Base-by-base conservation (phyloP, 2,113 vertebrate genomes). In the Pollimyrus isidori region DNA sequence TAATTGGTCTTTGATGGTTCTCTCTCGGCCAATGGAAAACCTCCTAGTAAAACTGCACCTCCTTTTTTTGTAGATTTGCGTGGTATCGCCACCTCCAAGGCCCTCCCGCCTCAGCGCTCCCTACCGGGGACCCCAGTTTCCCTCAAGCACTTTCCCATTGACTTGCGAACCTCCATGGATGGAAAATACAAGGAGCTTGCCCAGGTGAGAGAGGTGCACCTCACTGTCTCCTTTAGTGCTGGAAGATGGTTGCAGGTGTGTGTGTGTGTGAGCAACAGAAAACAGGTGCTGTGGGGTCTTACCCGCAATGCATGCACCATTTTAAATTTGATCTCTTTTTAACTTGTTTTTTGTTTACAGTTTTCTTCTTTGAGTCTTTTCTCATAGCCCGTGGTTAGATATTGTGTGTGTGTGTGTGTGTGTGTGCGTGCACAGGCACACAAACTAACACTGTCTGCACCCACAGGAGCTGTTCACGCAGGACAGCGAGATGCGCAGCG, bases 111-210 rank as follows among this genome's bases (percentile, higher is more conserved):
- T 0, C 96, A 97, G 83, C 94, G 96, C 23, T 98, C 98, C 65
- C 96, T 98, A 1, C 97, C 97, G 0, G 97, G 97, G 88, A 97
- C 97, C 0, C 96, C 97, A 2, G 95, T 97, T 84, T 96, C 95
- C 93, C 93, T 96, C 90, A 96, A 96, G 90, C 96, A 97, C 53
- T 95, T 96, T 91, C 97, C 96, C 0, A 95, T 97, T 0, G 97
- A 98, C 93, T 96, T 98, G 91, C 96, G 97, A 65, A 97, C 97
- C 62, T 98, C 97, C 91, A 99, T 99, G 98, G 98, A 98, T 39
- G 97, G 97, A 88, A 99, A 98, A 89, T 98, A 96, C 96, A 99
- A 98, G 94, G 98, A 98, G 94, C 97, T 99, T 0, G 97, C 97
- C 0, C 97, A 99, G 98, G 98, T 99, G 93, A 91, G 90, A 91